Base-by-base conservation (phyloP, 1,140 invertebrate genomes). In the Tigriopus japonicus region DNA sequence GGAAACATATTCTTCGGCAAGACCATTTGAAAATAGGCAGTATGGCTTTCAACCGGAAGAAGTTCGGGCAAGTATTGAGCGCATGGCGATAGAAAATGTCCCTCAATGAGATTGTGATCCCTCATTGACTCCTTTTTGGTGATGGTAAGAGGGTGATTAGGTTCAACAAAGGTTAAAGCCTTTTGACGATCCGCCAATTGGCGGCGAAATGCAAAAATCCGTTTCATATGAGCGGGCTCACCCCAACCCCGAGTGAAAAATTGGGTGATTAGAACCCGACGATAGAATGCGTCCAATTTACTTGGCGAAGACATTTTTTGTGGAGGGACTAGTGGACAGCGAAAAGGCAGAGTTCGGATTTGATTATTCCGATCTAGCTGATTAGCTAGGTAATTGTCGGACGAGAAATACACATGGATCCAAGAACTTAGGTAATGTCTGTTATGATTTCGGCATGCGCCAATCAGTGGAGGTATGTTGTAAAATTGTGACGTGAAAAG, bases 1-100 rank as follows among this genome's bases (percentile, higher is more conserved):
- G 49, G 52, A 15, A 77, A 76, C 3, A 71, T 71, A 42, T 41
- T 12, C 12, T 17, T 15, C 5, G 45, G 45, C 6, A 49, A 21
- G 12, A 49, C 45, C n/a, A 49, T 21, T 12, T 49, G 45, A 49
- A 49, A 49, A 10, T 49, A 49, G 21, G 45, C 45, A 6, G n/a
- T 49, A 6, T 49, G n/a, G n/a, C n/a, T 17, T 21, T 49, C 45
- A 49, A 21, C 45, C 6, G 45, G 45, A 2, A 49, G 21, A 49
- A 49, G 45, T 6, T 49, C 21, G 10, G 45, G 45, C 45, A 49
- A 49, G 21, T 49, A 49, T 17, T 49, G n/a, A 21, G 21, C 45
- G 45, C 45, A 49, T 6, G 45, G 45, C n/a, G 45, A 49, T 3
- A 15, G 45, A 12, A 49, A 49, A 10, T 49, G 21, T 5, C 45